These are phyloP conservation scores for Dolichoris vasculosae DNA, from an alignment of 1,140 invertebrate genomes.

Conservation along the genomic window DNA sequence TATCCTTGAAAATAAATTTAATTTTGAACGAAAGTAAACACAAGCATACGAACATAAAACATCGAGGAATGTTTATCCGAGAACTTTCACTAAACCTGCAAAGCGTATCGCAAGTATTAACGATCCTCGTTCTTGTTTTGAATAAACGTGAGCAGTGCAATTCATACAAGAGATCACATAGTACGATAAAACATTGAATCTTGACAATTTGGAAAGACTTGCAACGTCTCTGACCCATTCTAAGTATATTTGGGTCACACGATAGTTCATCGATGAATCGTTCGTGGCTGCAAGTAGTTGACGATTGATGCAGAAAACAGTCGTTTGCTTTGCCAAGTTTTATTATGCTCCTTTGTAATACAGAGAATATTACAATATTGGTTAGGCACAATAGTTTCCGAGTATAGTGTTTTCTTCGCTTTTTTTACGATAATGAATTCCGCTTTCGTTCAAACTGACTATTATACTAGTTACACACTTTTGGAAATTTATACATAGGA, in stretches of 20 bases:
- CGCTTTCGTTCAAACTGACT: no score
- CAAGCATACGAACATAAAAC: neutral
- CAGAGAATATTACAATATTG: neutral
- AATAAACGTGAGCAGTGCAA: neutral
- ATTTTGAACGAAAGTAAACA: no score
- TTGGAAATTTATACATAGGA: no score
- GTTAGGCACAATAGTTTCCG: neutral
- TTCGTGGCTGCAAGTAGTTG: neutral
- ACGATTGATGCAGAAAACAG: neutral
- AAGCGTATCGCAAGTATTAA: neutral
- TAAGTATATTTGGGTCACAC: constrained; percentile 28
- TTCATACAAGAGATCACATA: no score
- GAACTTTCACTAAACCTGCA: no score
- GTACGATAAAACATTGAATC: no score
- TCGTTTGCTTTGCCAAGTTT: no score
- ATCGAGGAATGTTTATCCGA: neutral
- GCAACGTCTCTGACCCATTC: neutral
- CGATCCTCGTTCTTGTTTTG: neutral
- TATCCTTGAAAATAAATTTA: no score
- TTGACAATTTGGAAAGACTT: neutral
- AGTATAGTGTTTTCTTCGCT: neutral
- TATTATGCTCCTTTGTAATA: neutral
- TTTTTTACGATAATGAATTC: neutral
- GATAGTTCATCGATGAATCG: constrained; percentile 28
- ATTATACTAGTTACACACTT: no score